Conservation (phyloP, 64 coral and sea anemone species). For the Exaiptasia diaphana region DNA sequence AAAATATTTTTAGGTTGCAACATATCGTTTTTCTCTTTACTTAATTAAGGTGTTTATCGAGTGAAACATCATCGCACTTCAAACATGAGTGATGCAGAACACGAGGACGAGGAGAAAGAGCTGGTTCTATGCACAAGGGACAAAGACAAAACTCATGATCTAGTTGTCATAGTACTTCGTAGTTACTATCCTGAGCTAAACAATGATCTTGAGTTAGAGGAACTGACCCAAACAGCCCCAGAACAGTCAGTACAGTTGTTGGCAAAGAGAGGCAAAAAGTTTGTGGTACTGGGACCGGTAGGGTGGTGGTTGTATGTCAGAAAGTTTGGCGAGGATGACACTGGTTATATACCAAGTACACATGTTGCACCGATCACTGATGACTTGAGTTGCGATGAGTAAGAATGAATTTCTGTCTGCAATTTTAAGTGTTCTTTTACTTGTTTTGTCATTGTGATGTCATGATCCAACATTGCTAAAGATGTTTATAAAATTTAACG, state of each 20-base stretch:
- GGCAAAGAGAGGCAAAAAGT: conserved; percentile 50
- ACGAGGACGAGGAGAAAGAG: neutral
- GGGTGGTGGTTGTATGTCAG: conserved; percentile 60
- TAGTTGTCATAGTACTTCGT: conserved; percentile 21
- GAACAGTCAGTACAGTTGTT: conserved; percentile 26
- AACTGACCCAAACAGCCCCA: conserved; percentile 30
- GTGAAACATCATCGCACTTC: too few species aligned
- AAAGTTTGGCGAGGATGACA: neutral
- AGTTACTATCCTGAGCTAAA: conserved; percentile 19
- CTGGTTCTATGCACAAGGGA: neutral
- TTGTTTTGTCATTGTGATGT: too few species aligned
- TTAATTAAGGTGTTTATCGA: too few species aligned
- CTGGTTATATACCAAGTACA: conserved; percentile 57
- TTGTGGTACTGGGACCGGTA: conserved; percentile 32
- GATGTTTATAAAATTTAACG: too few species aligned
- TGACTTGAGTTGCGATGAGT: conserved; percentile 44
- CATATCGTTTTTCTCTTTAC: too few species aligned
- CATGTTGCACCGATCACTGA: conserved; percentile 51
- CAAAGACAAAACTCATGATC: neutral
- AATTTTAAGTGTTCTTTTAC: too few species aligned
- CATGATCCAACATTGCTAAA: too few species aligned
- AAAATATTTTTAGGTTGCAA: too few species aligned
- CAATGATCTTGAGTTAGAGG: conserved; percentile 17
- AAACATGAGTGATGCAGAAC: conserved; percentile 28
- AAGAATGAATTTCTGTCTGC: neutral